Percentiles rank a stretch among this genome's conserved stretches.
These are phyloP conservation scores for Conger conger DNA, from an alignment of 2,113 vertebrate species.

Conservation along the genomic window DNA sequence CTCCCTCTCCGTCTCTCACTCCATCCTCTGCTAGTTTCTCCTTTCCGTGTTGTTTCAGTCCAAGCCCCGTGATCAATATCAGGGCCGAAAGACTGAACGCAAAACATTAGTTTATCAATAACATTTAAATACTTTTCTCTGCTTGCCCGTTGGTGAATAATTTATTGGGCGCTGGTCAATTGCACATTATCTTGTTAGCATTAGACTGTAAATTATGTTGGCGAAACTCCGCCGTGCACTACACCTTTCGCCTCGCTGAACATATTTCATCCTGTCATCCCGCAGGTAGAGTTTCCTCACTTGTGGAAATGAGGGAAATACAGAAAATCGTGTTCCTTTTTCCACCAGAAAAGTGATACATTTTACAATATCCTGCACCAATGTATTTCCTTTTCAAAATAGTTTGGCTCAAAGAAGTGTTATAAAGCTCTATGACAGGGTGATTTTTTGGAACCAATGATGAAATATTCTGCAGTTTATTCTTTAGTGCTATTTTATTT, in stretches of 20 bases:
- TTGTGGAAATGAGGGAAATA: neutral
- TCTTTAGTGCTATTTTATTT: neutral
- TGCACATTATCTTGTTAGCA: constrained; percentile 85
- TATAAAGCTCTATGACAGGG: neutral
- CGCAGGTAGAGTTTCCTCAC: constrained; percentile 11
- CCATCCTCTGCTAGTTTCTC: constrained; percentile 16
- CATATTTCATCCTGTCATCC: constrained; percentile 52
- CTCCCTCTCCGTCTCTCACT: constrained; percentile 29
- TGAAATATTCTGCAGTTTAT: too few relatives aligned
- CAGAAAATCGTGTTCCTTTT: neutral
- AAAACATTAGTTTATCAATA: constrained; percentile 89
- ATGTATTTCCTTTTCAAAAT: neutral
- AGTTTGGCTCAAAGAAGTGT: neutral
- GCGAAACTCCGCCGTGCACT: constrained; percentile 38
- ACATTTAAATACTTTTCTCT: constrained; percentile 93
- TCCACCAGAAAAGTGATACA: neutral
- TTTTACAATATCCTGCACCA: neutral
- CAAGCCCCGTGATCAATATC: constrained; percentile 71
- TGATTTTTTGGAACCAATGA: too few relatives aligned
- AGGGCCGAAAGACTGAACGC: constrained; percentile 79
- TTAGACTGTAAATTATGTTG: constrained; percentile 76
- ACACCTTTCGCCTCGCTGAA: constrained; percentile 43
- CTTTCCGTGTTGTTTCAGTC: constrained; percentile 46
- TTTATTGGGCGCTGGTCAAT: constrained; percentile 88
- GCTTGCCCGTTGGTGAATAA: constrained; percentile 86